A percentile compares a stretch with the other conserved stretches of the same genome.
These are phyloP conservation scores for Embiotoca jacksoni DNA, from an alignment of 2,113 vertebrate species.

Conservation along the genomic window DNA sequence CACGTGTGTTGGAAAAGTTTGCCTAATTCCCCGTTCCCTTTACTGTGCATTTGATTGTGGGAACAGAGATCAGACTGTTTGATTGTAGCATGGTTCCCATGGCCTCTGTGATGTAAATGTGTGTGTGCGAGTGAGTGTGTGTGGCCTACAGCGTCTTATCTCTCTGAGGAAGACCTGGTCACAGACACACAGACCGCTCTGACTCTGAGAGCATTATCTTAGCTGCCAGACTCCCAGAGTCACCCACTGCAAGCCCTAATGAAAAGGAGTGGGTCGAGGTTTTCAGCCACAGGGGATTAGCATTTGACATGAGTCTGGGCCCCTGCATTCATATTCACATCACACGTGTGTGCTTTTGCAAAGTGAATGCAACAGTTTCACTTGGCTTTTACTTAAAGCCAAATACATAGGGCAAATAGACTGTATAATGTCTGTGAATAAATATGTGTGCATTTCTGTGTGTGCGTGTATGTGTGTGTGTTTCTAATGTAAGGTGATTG, in stretches of 20 bases:
- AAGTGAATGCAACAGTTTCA: constrained; percentile 45
- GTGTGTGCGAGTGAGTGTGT: constrained; percentile 19
- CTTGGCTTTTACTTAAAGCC: constrained; percentile 57
- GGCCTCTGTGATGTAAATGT: constrained; percentile 72
- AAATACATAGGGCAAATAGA: constrained; percentile 23
- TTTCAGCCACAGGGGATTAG: constrained; percentile 77
- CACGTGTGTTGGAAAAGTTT: constrained; percentile 39
- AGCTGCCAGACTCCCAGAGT: constrained; percentile 76
- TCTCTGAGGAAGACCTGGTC: constrained; percentile 72
- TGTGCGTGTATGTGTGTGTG: constrained; percentile 28
- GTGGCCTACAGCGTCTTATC: constrained; percentile 75
- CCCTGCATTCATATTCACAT: constrained; percentile 63
- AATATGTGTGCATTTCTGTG: too few relatives aligned
- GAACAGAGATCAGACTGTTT: constrained; percentile 69
- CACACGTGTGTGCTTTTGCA: constrained; percentile 30
- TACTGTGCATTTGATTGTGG: constrained; percentile 27
- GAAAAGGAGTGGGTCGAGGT: constrained; percentile 67
- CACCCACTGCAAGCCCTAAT: constrained; percentile 64
- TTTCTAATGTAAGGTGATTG: constrained; percentile 50
- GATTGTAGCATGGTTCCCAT: constrained; percentile 69
- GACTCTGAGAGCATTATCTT: constrained; percentile 79
- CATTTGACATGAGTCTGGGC: constrained; percentile 75
- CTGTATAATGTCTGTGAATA: constrained; percentile 19
- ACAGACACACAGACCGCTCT: constrained; percentile 57
- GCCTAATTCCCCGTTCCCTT: constrained; percentile 35